Evolutionary conservation across 2,888 invertebrate genomes (phyloP), one percentile per base, ranked within the genome.

Genomic region (Dryobotodes eremita): DNA sequence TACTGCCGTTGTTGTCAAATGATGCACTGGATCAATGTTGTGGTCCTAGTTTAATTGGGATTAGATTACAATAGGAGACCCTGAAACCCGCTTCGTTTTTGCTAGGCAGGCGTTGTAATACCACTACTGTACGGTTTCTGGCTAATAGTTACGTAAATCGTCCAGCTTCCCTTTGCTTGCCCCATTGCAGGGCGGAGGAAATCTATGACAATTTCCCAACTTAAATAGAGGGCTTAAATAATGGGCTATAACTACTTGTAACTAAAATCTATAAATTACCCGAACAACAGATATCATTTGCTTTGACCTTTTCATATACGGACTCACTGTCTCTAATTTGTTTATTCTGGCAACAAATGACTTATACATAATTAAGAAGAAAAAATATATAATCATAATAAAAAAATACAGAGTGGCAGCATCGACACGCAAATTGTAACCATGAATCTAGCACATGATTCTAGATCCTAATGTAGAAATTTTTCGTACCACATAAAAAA

Each of bases 331-430:
- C 77, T 42, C 26, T 15, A 82, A 66, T 71, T 74, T 68, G 50
- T 62, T 62, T 50, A 68, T 55, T 57, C 55, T 26, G 13, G 48
- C 46, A 62, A n/a, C 50, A 53, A 71, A 81, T 66, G 48, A 42
- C n/a, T n/a, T 46, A 42, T 61, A 57, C 57, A 50, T 26, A 83
- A 83, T 83, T 77, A 68, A 71, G 31, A 61, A 23, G 0, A 77
- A 77, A 66, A 36, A 2, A 36, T 36, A 36, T 36, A 36, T 36
- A 36, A 36, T 36, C 31, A 36, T n/a, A n/a, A n/a, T n/a, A n/a
- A n/a, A n/a, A n/a, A n/a, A n/a, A n/a, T n/a, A n/a, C n/a, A n/a
- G n/a, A n/a, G n/a, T n/a, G 31, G 31, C 2, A 36, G n/a, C 31
- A 36, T 36, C 31, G 31, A 36, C 31, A 3, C 3, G 31, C 31